Evolutionary conservation across 2,797 vertebrate genomes (phyloP).

Genomic region (Allobates femoralis): DNA sequence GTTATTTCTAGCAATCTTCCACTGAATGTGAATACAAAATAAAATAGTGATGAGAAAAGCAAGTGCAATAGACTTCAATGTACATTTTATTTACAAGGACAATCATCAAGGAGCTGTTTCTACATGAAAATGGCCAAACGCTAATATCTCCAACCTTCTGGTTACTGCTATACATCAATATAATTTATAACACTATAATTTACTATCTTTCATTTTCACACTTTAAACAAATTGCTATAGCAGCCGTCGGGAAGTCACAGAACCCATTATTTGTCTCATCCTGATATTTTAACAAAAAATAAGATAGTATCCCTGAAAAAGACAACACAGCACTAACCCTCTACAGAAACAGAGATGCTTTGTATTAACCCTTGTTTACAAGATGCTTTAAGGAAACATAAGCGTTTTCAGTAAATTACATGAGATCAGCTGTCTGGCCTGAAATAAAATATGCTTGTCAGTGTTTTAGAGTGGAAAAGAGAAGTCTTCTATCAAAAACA

Average conservation of each 20-base stretch:
- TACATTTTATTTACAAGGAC: slow-evolving; percentile 36
- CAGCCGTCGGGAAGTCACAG: slow-evolving; percentile 61
- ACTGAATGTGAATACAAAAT: not conserved
- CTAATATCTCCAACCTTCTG: slow-evolving; percentile 30
- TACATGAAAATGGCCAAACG: slow-evolving; percentile 38
- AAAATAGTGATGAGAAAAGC: slow-evolving; percentile 9
- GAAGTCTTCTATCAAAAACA: slow-evolving; percentile 77
- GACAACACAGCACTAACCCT: slow-evolving; percentile 57
- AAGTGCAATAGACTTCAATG: not conserved
- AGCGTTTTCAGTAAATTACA: slow-evolving; percentile 72
- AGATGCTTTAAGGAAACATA: slow-evolving; percentile 66
- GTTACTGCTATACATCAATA: slow-evolving; percentile 48
- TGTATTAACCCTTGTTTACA: slow-evolving; percentile 74
- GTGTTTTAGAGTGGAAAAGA: slow-evolving; percentile 73
- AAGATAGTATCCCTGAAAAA: slow-evolving; percentile 61
- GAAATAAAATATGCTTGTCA: slow-evolving; percentile 78
- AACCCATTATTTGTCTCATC: slow-evolving; percentile 62
- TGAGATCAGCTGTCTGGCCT: slow-evolving; percentile 75
- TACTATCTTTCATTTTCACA: slow-evolving; percentile 60
- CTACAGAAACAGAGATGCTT: slow-evolving; percentile 68
- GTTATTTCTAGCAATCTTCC: not conserved
- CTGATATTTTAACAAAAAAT: slow-evolving; percentile 45
- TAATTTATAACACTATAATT: slow-evolving; percentile 60
- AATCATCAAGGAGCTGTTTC: slow-evolving; percentile 36
- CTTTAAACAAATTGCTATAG: slow-evolving; percentile 62